Conservation (phyloP, 2,113 vertebrate genomes). For the Climacteris rufus region DNA sequence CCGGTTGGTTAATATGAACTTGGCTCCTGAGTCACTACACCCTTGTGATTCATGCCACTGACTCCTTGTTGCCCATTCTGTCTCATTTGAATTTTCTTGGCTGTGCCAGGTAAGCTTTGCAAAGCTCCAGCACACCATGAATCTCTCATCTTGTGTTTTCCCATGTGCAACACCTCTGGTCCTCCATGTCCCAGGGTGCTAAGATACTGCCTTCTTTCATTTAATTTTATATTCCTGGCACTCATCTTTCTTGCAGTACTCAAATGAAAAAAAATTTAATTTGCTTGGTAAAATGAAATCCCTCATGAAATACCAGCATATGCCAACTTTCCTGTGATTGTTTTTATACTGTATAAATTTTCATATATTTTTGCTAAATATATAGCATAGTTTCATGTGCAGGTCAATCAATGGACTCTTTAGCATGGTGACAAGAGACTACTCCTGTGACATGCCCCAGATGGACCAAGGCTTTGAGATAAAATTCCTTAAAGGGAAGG, state of each 20-base stretch:
- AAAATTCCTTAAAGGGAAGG: not conserved
- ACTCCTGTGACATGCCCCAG: not conserved
- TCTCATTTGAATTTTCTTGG: conserved; percentile 7
- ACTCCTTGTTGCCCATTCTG: not conserved
- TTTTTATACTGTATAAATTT: not conserved
- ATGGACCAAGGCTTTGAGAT: not conserved
- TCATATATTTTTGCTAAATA: not conserved
- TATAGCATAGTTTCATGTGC: not conserved
- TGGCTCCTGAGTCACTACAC: not conserved
- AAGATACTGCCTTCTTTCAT: not conserved
- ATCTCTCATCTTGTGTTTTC: conserved; percentile 22
- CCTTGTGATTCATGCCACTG: not conserved
- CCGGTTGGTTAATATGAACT: not conserved
- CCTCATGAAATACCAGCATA: conserved; percentile 1
- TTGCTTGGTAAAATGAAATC: not conserved
- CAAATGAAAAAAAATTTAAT: not conserved
- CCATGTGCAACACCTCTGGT: conserved; percentile 36
- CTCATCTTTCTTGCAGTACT: not conserved
- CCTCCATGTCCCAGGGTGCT: not conserved
- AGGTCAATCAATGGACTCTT: not conserved
- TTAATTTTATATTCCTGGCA: conserved; percentile 33
- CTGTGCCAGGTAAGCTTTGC: conserved; percentile 8
- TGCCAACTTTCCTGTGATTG: not conserved
- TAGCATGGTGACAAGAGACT: not conserved
- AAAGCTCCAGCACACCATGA: not conserved